Evolutionary conservation across 2,888 invertebrate species (phyloP), one percentile per base, ranked within the genome.

Genomic region (Trissonchulus latispiculum): DNA sequence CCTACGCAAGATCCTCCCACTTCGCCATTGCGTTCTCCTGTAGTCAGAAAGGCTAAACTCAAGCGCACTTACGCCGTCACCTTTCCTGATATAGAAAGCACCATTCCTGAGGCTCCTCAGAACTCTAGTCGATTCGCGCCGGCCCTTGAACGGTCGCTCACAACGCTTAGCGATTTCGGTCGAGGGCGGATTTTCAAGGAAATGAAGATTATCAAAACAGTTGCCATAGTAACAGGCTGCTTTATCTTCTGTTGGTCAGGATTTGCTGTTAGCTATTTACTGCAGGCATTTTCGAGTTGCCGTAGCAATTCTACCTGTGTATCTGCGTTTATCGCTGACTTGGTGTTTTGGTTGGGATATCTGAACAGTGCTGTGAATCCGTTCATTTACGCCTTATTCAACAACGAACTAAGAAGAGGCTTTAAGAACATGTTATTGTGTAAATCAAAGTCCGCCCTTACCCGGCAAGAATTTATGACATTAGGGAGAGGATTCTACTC

Each of bases 171-270:
- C 8, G 48, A 48, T 23, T 48, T 48, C 23, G 48, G 48, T 23
- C 48, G 48, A 48, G 31, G 61, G 15, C 23, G 33, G 69, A 93
- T 93, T 83, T 89, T 91, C 1, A 93, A 93, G 90, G 95, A 96
- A 84, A 95, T 95, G 0, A 95, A 95, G 85, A 95, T 95, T 0
- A 95, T 95, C 1, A 95, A 95, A 84, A 95, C 95, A 0, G 86
- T 96, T 72, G 95, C 92, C 74, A 93, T 95, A 77, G 95, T 96
- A 76, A 95, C 95, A 2, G 95, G 95, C 0, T 91, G 93, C 61
- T 96, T 96, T 85, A 92, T 95, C 72, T 88, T 91, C 80, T 95
- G 95, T 84, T 96, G 95, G 95, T 87, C 93, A 73, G 95, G 95
- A 0, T 95, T 95, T 86, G 83, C 83, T 73, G 95, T 95, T 86